Evolutionary conservation across 2,888 invertebrate genomes (phyloP), one percentile per base, ranked within the genome.

Genomic region (Acleris sparsana): DNA sequence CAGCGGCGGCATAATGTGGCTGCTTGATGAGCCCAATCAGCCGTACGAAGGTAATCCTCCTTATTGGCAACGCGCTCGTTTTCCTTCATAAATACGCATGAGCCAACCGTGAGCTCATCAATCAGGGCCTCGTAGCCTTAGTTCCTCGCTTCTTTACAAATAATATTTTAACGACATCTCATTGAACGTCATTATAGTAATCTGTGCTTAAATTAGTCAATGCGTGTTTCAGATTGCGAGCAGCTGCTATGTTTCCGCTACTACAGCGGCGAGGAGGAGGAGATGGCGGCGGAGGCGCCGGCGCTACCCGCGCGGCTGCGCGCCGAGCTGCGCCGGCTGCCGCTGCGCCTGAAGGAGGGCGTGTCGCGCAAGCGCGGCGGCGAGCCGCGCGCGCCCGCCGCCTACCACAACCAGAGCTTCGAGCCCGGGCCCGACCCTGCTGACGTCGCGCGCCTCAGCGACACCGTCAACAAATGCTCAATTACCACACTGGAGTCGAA

Each of bases 231-330:
- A 95, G 95, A 95, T 83, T 94, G 94, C 82, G 94, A 94, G 82
- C 95, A 95, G 82, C 89, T 95, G 71, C 90, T 95, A 72, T 95
- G 95, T 82, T 95, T 95, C 84, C 95, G 95, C 59, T 95, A 95
- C 87, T 95, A 95, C 88, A 94, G 94, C 86, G 94, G 94, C 72
- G 90, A 94, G 67, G 93, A 93, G 70, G 92, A 95, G 75, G 94
- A 95, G 75, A 95, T 94, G 80, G 91, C 94, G 72, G 95, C 95
- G 69, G 94, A 95, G 84, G 94, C 95, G 11, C 93, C 94, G 68
- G 74, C 88, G 48, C 77, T 92, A 39, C 90, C 92, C 52, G 72
- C 86, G 66, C 80, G 87, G 65, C 84, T 92, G 72, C 94, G 94
- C 67, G 88, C 94, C 68, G 94, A 94, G 77, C 93, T 94, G 77